Conservation (phyloP, 2,797 vertebrate genomes). For the Dendrocincla fuliginosa region DNA sequence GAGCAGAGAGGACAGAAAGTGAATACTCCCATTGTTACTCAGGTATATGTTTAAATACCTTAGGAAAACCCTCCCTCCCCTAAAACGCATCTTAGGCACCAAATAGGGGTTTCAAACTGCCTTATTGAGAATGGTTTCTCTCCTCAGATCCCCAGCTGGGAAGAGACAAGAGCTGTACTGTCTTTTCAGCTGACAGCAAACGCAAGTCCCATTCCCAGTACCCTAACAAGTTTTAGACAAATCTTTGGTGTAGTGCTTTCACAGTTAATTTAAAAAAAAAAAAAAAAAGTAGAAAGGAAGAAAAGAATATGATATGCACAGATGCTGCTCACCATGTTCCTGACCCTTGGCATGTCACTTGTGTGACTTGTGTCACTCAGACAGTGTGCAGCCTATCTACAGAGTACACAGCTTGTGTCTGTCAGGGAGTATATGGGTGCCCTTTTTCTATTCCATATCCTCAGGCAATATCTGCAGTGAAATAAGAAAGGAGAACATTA, state of each 20-base stretch:
- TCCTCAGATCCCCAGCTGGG: neutral
- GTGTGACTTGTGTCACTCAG: neutral
- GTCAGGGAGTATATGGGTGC: accelerated
- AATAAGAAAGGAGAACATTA: neutral
- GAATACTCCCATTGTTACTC: neutral
- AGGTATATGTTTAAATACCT: neutral
- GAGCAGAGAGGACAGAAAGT: neutral
- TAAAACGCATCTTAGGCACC: neutral
- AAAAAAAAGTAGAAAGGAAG: neutral
- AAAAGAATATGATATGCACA: neutral
- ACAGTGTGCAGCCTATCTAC: neutral
- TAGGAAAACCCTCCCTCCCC: neutral
- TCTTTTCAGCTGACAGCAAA: neutral
- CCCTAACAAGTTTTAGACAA: neutral
- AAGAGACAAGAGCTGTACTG: neutral
- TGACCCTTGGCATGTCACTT: neutral
- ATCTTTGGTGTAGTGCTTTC: neutral
- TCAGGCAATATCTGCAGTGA: neutral
- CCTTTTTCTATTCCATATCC: neutral
- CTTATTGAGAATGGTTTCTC: neutral
- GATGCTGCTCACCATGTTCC: neutral
- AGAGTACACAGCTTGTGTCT: neutral
- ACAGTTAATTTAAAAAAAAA: neutral
- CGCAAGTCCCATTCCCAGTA: neutral
- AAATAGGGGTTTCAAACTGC: neutral